Conservation (phyloP, 2,113 vertebrate genomes). For the Onychorhynchus coronatus region DNA sequence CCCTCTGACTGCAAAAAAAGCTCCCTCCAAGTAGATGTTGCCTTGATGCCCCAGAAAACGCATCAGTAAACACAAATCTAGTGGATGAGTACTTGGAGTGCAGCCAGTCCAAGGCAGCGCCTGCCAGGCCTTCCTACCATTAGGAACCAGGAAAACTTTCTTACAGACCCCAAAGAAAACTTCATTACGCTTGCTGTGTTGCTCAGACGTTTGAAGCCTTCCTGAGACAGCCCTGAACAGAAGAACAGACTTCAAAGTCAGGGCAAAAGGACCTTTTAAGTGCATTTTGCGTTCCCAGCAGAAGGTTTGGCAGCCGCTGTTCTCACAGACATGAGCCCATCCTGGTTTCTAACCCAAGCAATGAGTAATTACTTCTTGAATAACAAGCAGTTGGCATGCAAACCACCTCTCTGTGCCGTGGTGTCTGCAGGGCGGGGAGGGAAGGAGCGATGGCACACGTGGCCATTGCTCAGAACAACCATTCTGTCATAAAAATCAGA, state of each 20-base stretch:
- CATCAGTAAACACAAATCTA: slow-evolving; percentile 22
- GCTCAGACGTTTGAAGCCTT: slow-evolving; percentile 4
- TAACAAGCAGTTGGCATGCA: background rate
- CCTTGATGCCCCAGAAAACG: slow-evolving; percentile 32
- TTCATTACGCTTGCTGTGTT: background rate
- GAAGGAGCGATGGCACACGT: accelerated
- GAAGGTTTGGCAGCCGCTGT: background rate
- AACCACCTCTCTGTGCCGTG: background rate
- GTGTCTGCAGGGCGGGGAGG: background rate
- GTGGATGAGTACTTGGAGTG: slow-evolving; percentile 10
- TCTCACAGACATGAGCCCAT: slow-evolving; percentile 26
- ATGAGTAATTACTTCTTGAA: slow-evolving; percentile 13
- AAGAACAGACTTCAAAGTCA: slow-evolving; percentile 44
- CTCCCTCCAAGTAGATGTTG: background rate
- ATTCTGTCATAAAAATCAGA: background rate
- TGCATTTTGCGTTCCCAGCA: background rate
- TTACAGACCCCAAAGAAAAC: background rate
- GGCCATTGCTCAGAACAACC: background rate
- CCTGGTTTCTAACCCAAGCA: slow-evolving; percentile 35
- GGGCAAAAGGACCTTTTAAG: background rate
- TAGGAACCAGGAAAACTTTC: slow-evolving; percentile 16
- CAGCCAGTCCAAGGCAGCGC: background rate
- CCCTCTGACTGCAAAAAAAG: background rate
- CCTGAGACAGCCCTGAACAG: background rate
- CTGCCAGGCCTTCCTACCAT: background rate